Evolutionary conservation across 1,140 invertebrate genomes (phyloP), one percentile per base, ranked within the genome.

Genomic region (Macrotrachela quadricornifera): DNA sequence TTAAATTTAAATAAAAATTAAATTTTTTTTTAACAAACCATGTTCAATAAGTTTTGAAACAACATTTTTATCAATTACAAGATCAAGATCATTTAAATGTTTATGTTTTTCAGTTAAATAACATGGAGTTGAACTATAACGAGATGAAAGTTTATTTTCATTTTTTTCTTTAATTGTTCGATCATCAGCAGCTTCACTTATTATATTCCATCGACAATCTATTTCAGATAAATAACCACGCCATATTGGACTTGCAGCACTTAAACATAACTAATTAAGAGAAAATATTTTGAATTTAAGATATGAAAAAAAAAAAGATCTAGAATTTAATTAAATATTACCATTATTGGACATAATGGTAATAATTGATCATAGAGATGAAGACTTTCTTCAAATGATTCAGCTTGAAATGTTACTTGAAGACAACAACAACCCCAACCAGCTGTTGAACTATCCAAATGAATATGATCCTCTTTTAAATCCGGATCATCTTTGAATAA

Each of bases 381-480:
- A 56, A 87, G 74, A 6, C 91, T 92, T 75, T 99, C 94, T 44
- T 76, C 76, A 41, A 99, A 90, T 65, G 94, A 94, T 67, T 87
- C 94, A 0, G 94, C 90, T 73, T 92, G 83, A 61, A 75, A 76
- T 16, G 74, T 75, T 21, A 92, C 73, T 69, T 99, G 94, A 12
- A 99, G 74, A 67, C 92, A 99, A 63, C 84, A 92, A 64, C 85
- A 91, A 39, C 92, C 92, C 94, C 97, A 97, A 41, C 94, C 94
- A 70, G 97, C 97, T 37, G 87, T 91, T 90, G 97, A 97, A 1
- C 87, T 84, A 69, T 99, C 92, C 80, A 97, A 80, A 60, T 92
- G 87, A 56, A 95, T 80, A 63, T 86, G 83, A 72, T 91, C 80
- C 2, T 30, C 21, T 30, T 30, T 30, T 8, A 30, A 2, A 30